Conservation (phyloP, 2,888 invertebrate species). For the Pachymerium ferrugineum region DNA sequence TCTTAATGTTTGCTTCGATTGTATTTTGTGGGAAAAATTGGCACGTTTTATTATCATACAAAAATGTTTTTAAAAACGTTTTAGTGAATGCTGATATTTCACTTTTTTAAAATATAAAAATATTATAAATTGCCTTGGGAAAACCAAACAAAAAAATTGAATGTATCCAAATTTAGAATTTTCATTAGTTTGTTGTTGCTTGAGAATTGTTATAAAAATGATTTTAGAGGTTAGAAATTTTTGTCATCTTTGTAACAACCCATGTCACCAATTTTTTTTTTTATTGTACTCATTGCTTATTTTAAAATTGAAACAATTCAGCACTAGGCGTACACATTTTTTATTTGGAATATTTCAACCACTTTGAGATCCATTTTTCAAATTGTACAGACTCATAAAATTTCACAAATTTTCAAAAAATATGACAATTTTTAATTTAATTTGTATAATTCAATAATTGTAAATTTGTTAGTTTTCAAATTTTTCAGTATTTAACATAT, state of each 20-base stretch:
- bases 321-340: conserved; percentile 7
- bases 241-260: not conserved
- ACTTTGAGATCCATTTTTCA: too few relatives aligned
- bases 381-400: too few relatives aligned
- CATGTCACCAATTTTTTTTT: not conserved
- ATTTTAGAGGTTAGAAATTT: not conserved
- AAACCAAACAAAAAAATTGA: not conserved
- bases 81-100: not conserved
- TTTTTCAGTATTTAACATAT: too few relatives aligned
- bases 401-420: too few relatives aligned
- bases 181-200: not conserved
- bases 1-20: not conserved
- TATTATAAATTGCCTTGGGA: not conserved
- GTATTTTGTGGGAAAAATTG: not conserved
- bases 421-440: too few relatives aligned
- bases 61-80: too few relatives aligned
- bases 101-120: not conserved
- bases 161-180: conserved; percentile 3
- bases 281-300: not conserved
- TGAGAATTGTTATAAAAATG: not conserved
- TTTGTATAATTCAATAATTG: too few relatives aligned
- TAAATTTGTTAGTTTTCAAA: too few relatives aligned
- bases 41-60: not conserved
- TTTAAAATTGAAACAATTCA: not conserved
- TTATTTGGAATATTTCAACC: too few relatives aligned